phyloP scores from a whole-genome alignment of 2,888 invertebrate species.

The Oxycera nigricornis region DNA sequence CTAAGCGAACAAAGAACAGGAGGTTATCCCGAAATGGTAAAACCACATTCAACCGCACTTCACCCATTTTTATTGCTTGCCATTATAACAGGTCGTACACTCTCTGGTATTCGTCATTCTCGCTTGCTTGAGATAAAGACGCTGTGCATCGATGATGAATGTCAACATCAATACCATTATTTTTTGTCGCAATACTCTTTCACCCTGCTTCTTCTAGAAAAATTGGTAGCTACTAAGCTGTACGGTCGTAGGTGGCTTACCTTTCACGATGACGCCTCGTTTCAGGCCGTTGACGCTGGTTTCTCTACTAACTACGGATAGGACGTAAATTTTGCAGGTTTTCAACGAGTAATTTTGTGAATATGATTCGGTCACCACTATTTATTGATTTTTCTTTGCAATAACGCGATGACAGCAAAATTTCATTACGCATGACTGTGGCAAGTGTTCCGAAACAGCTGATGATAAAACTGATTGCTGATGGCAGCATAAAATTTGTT shows the following conservation, averaged over 20 bases:
- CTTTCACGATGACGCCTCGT: neutral
- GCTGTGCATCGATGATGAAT: neutral
- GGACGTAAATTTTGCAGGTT: neutral
- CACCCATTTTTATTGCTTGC: neutral
- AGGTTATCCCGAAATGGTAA: constrained; percentile 18
- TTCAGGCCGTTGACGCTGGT: neutral
- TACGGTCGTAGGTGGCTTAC: neutral
- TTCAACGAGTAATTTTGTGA: constrained; percentile 17
- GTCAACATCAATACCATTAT: too few species aligned
- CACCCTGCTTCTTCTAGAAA: neutral
- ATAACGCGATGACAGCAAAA: constrained; percentile 14
- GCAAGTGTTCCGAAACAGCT: constrained; percentile 18
- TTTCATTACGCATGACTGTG: neutral
- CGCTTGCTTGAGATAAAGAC: neutral
- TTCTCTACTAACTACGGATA: neutral
- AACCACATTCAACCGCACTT: constrained; percentile 15
- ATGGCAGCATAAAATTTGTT: too few species aligned
- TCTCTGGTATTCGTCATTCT: neutral
- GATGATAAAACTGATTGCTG: too few species aligned
- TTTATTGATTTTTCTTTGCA: constrained; percentile 11
- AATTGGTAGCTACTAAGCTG: neutral
- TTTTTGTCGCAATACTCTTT: neutral
- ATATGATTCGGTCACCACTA: neutral
- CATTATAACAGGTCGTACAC: neutral
- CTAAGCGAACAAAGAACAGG: neutral